phyloP scores from a whole-genome alignment of 2,888 invertebrate species.

The Mesorhabditis belari region DNA sequence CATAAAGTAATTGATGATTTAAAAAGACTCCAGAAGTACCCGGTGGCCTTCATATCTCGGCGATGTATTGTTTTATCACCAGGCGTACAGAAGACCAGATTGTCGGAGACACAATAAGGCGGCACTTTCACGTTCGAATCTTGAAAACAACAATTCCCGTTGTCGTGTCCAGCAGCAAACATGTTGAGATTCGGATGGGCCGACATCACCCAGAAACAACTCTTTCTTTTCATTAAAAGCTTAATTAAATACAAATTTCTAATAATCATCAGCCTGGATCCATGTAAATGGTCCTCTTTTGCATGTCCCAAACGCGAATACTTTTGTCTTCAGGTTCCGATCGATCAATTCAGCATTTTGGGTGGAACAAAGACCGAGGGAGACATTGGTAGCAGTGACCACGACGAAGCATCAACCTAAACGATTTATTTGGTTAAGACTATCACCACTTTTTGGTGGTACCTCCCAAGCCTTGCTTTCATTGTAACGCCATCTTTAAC shows the following conservation, averaged over 20 bases:
- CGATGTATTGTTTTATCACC: slow-evolving; percentile 80
- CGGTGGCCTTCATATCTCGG: slow-evolving; percentile 84
- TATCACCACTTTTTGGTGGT: neutral
- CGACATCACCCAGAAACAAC: slow-evolving; percentile 92
- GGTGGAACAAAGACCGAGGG: slow-evolving; percentile 93
- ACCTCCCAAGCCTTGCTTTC: slow-evolving; percentile 78
- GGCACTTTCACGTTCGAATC: no score
- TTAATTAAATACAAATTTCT: slow-evolving; percentile 10
- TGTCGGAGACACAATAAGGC: slow-evolving; percentile 86
- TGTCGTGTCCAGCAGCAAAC: slow-evolving; percentile 97
- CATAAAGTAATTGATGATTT: neutral
- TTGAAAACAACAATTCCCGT: slow-evolving; percentile 89
- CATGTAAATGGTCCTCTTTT: slow-evolving; percentile 81
- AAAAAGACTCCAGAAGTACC: slow-evolving; percentile 18
- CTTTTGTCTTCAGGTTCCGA: slow-evolving; percentile 96
- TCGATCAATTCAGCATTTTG: slow-evolving; percentile 82
- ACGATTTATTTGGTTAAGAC: neutral
- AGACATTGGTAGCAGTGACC: slow-evolving; percentile 99
- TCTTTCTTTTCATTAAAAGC: slow-evolving; percentile 71
- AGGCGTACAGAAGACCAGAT: slow-evolving; percentile 84
- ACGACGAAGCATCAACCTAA: slow-evolving; percentile 88
- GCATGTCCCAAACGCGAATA: slow-evolving; percentile 97
- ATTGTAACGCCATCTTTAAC: slow-evolving; percentile 82
- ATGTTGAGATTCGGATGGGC: slow-evolving; percentile 89
- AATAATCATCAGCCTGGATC: slow-evolving; percentile 64